Evolutionary conservation across 2,888 invertebrate species (phyloP).

Genomic region (Idaea biselata): DNA sequence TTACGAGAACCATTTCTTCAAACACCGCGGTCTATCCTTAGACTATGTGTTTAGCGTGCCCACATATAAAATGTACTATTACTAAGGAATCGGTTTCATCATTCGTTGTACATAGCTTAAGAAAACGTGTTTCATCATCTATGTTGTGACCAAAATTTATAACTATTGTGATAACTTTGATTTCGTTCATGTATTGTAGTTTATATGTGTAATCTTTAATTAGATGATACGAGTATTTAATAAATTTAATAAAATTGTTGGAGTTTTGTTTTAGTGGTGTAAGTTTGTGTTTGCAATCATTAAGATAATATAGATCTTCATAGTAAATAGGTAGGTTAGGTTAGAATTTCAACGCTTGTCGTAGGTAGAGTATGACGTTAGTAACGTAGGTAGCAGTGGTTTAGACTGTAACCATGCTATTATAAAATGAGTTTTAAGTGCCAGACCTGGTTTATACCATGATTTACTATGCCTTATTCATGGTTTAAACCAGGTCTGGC

Average conservation of each 20-base stretch:
- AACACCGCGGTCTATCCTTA: constrained; percentile 70
- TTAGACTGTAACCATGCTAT: neutral
- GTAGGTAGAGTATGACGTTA: no score
- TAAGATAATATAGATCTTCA: constrained; percentile 1
- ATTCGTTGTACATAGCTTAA: constrained; percentile 59
- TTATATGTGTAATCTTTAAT: constrained; percentile 42
- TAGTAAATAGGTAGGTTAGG: constrained; percentile 2
- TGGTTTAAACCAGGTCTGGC: no score
- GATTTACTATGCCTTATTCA: no score
- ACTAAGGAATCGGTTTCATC: constrained; percentile 52
- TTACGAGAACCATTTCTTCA: constrained; percentile 81
- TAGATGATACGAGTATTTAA: constrained; percentile 45
- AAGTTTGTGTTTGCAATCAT: constrained; percentile 12
- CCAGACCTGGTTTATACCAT: no score
- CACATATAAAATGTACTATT: constrained; percentile 77
- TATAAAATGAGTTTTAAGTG: no score
- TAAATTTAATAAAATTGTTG: constrained; percentile 60
- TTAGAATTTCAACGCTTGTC: neutral
- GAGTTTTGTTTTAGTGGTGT: constrained; percentile 50
- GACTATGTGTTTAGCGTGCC: constrained; percentile 78
- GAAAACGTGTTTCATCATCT: constrained; percentile 53
- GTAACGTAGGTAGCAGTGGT: no score
- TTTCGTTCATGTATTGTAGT: constrained; percentile 42
- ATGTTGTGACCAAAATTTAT: constrained; percentile 67
- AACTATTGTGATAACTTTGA: constrained; percentile 69